Evolutionary conservation across 2,888 invertebrate genomes (phyloP).

Genomic region (Sinhomidia bicolor): DNA sequence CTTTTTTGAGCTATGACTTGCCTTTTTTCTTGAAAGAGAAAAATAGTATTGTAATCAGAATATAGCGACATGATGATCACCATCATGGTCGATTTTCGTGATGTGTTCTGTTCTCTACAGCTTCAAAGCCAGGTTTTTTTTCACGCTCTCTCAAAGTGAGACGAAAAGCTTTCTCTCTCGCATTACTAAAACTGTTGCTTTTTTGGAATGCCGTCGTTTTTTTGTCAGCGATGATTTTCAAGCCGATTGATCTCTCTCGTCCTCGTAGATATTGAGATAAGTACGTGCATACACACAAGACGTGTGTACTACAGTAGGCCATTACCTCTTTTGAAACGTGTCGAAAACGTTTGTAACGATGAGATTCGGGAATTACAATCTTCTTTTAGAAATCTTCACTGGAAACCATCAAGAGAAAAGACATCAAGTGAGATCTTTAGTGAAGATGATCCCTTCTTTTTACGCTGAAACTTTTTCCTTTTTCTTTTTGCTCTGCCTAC

Average conservation of each 20-base stretch:
- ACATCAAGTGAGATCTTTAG: background rate
- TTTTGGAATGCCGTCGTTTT: constrained; percentile 22
- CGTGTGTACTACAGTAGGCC: too few species aligned
- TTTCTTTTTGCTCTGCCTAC: too few species aligned
- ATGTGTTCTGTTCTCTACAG: background rate
- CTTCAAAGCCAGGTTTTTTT: background rate
- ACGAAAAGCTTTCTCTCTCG: background rate
- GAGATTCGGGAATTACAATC: background rate
- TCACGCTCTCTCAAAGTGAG: background rate
- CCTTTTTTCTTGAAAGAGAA: constrained; percentile 15
- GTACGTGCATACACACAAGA: background rate
- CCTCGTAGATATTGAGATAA: background rate
- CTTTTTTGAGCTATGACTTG: constrained; percentile 18
- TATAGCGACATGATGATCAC: background rate
- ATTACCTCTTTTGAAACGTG: background rate
- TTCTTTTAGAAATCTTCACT: background rate
- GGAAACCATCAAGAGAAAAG: background rate
- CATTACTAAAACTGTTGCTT: constrained; percentile 59
- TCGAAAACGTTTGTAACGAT: background rate
- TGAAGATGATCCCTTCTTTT: background rate
- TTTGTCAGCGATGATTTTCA: constrained; percentile 42
- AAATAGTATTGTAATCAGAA: constrained; percentile 1
- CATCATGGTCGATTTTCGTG: background rate
- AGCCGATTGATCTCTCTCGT: constrained; percentile 57
- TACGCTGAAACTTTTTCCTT: background rate